Evolutionary conservation across 2,113 vertebrate species (phyloP).

Genomic region (Thamnophis sirtalis): DNA sequence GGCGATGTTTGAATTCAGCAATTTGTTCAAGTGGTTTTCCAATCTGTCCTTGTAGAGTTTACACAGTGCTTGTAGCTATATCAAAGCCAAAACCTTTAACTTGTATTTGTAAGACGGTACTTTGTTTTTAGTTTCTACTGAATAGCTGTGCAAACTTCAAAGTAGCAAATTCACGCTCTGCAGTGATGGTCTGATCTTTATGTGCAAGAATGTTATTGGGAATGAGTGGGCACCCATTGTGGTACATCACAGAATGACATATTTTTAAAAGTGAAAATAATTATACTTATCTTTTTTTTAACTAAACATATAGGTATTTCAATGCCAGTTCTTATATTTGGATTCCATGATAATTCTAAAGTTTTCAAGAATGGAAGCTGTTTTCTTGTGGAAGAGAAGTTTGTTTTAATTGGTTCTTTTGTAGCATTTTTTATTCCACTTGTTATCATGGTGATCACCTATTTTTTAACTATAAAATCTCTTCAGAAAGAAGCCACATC

Average conservation of each 20-base stretch:
- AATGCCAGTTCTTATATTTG: slow-evolving; percentile 90
- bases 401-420: slow-evolving; percentile 91
- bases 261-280: neutral
- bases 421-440: slow-evolving; percentile 94
- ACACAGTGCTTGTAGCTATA: neutral
- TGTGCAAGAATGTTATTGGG: neutral
- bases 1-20: neutral
- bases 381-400: slow-evolving; percentile 83
- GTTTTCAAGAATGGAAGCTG: slow-evolving; percentile 88
- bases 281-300: neutral
- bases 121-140: neutral
- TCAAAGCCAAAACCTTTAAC: neutral
- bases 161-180: neutral
- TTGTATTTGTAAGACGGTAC: neutral
- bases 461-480: slow-evolving; percentile 89
- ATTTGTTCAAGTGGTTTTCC: neutral
- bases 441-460: slow-evolving; percentile 94
- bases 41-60: neutral
- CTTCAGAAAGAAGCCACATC: slow-evolving; percentile 89
- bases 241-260: neutral
- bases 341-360: slow-evolving; percentile 86
- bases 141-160: neutral
- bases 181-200: neutral
- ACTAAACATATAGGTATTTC: slow-evolving; percentile 78
- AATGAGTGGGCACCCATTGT: neutral